Evolutionary conservation across 2,888 invertebrate genomes (phyloP).

Genomic region (Empis stercorea): DNA sequence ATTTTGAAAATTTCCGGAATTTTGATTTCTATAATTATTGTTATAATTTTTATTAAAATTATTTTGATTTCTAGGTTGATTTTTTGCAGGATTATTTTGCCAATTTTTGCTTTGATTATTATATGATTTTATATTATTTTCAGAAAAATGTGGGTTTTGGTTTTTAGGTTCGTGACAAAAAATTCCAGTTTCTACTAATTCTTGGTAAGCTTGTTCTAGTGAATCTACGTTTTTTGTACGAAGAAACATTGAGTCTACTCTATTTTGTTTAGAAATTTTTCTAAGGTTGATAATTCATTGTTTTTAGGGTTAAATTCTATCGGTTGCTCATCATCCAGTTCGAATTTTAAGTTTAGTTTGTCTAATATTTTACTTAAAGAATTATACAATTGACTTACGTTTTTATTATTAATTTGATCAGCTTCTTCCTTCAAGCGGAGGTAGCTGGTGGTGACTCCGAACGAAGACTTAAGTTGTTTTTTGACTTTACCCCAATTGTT

Average conservation of each 20-base stretch:
- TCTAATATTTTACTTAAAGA: slow-evolving; percentile 3
- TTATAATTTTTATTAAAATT: too few relatives aligned
- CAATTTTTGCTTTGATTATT: too few relatives aligned
- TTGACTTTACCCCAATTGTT: slow-evolving; percentile 1
- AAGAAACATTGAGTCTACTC: not conserved
- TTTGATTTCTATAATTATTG: too few relatives aligned
- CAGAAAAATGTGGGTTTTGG: not conserved
- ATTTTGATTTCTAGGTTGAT: too few relatives aligned
- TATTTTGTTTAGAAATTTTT: slow-evolving; percentile 1
- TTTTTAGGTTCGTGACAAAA: not conserved
- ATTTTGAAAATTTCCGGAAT: too few relatives aligned
- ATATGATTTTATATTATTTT: too few relatives aligned
- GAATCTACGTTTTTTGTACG: not conserved
- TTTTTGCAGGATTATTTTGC: too few relatives aligned
- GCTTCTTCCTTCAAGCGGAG: slow-evolving; percentile 2
- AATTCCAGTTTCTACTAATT: not conserved
- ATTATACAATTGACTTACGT: slow-evolving; percentile 3
- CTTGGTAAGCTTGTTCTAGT: slow-evolving; percentile 1
- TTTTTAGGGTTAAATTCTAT: not conserved
- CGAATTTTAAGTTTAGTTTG: slow-evolving; percentile 4
- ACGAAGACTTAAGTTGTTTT: not conserved
- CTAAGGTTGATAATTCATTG: slow-evolving; percentile 1
- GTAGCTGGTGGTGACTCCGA: not conserved
- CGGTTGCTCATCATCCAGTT: not conserved
- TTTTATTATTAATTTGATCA: not conserved